Base-by-base conservation (phyloP, 1,140 invertebrate species). In the Drosophila equinoxialis region DNA sequence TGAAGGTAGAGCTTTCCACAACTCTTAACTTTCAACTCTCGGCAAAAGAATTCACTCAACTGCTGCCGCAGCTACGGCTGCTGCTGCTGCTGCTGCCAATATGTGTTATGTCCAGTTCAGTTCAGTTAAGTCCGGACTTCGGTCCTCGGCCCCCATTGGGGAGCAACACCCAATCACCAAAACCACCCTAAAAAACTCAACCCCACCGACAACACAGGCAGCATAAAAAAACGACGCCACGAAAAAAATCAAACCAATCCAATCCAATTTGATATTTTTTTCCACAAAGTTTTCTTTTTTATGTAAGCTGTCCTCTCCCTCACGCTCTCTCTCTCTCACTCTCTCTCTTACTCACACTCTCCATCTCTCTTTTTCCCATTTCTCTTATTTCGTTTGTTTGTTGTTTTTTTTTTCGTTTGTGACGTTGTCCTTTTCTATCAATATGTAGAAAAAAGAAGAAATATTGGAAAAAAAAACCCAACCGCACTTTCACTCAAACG, bases 231-330 rank as follows among this genome's bases (percentile, higher is more conserved):
- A 7, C n/a, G 17, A 35, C 35, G 58, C 30, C 45, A 59, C 69
- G 60, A 68, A 55, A 85, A 71, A 71, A 87, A 81, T 74, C 62
- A 63, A 77, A 71, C 78, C 82, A 86, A 87, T 79, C 83, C 83
- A 87, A 87, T 87, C 83, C 83, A 89, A 87, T 89, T 87, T 87
- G 79, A 73, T 86, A 74, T 83, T 64, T 70, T 68, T 68, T 77
- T 69, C 39, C 59, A 65, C 48, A 35, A 39, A 17, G 69, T 71
- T 65, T 26, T 30, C 45, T 41, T 73, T 33, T 55, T 61, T 62
- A 33, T 51, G 6, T 14, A 45, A 14, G 42, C 10, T 60, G n/a
- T 23, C 26, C 10, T 55, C 58, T 39, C 17, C 26, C 23, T 13
- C 0, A 11, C 20, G 8, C n/a, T 41, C 8, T 39, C 30, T 68